These are phyloP conservation scores for Syrista parreyssii DNA, from an alignment of 2,888 invertebrate genomes.

Conservation along the genomic window DNA sequence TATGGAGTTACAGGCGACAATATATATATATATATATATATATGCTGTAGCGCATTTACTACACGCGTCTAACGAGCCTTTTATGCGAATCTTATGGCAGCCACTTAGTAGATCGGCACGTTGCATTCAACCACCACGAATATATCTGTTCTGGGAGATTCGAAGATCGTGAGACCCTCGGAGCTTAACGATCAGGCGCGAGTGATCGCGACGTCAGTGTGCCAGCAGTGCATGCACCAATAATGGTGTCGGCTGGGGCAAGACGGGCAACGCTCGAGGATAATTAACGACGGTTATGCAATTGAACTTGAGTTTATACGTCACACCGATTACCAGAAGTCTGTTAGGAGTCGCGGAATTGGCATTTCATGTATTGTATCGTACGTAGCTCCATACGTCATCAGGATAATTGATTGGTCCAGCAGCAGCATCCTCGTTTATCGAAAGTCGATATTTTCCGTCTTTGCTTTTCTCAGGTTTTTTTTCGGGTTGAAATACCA, in stretches of 20 bases:
- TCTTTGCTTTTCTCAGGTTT: no score
- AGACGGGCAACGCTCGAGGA: background rate
- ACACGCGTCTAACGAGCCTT: background rate
- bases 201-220: background rate
- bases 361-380: no score
- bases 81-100: background rate
- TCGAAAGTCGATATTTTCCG: no score
- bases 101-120: background rate
- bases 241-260: background rate
- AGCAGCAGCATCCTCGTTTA: no score
- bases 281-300: background rate
- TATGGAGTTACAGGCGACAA: background rate
- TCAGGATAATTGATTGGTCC: no score
- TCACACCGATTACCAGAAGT: background rate
- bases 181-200: background rate
- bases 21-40: background rate
- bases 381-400: no score
- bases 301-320: background rate
- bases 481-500: no score
- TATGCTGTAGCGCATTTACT: background rate
- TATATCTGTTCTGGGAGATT: background rate
- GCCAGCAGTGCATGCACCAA: background rate
- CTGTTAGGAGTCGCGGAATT: no score
- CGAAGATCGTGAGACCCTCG: background rate
- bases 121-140: background rate